A percentile compares a stretch with the other conserved stretches of the same genome.
phyloP scores from a whole-genome alignment of 2,797 vertebrate genomes.

The Oryzias dopingdopingensis region DNA sequence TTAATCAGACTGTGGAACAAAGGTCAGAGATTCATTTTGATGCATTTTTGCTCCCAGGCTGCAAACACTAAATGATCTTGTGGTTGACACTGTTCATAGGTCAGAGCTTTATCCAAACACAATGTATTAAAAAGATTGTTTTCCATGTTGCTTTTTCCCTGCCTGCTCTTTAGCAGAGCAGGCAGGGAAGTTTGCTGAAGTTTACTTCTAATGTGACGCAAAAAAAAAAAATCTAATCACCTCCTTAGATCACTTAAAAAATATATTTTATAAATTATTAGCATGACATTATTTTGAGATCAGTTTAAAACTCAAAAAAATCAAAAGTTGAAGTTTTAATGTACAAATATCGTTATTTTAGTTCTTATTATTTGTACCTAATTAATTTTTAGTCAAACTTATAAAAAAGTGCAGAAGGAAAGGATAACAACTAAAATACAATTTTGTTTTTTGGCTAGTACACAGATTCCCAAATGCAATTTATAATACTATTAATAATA shows the following conservation, averaged over 20 bases:
- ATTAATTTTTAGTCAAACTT: neutral
- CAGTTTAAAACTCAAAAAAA: too few species aligned
- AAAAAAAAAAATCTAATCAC: too few species aligned
- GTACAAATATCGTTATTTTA: too few species aligned
- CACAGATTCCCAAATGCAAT: neutral
- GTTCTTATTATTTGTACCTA: too few species aligned
- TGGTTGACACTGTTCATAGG: constrained; percentile 43
- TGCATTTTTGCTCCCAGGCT: constrained; percentile 44
- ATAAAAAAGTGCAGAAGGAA: neutral
- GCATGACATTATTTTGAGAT: too few species aligned
- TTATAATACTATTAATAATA: neutral
- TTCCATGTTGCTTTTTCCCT: neutral
- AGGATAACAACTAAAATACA: too few species aligned
- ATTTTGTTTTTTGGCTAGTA: neutral
- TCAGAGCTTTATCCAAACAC: constrained; percentile 58
- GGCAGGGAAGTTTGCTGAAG: neutral
- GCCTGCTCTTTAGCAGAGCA: constrained; percentile 11
- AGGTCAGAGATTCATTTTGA: constrained; percentile 55
- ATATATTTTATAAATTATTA: too few species aligned
- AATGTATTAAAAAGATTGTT: constrained; percentile 14
- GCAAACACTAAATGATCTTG: constrained; percentile 40
- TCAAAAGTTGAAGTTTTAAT: too few species aligned
- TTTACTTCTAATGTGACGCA: neutral
- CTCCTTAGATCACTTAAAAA: too few species aligned
- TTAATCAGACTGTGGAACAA: constrained; percentile 46